Evolutionary conservation across 1,140 invertebrate species (phyloP).

Genomic region (Planococcus citri): DNA sequence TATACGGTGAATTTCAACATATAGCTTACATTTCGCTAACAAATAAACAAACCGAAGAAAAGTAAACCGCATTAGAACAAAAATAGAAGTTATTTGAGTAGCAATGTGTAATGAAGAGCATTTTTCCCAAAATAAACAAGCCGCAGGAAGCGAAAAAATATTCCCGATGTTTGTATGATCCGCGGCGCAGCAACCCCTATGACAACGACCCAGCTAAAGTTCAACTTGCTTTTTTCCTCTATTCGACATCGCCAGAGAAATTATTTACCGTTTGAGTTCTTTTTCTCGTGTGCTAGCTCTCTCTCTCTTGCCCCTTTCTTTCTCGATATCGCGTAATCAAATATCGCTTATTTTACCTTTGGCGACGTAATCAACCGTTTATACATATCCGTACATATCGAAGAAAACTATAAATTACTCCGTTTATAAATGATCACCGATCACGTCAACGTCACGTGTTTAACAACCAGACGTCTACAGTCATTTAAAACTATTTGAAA

Average conservation of each 20-base stretch:
- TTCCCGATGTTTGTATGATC: neutral
- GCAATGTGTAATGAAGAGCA: neutral
- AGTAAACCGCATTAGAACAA: slow-evolving; percentile 2
- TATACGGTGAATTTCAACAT: neutral
- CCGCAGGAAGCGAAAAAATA: neutral
- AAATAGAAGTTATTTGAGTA: neutral
- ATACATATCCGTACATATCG: neutral
- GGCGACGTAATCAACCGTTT: neutral
- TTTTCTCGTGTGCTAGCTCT: no score
- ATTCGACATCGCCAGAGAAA: no score
- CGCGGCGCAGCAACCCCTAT: neutral
- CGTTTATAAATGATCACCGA: neutral
- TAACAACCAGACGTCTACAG: no score
- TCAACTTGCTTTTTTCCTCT: no score
- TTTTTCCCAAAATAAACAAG: neutral
- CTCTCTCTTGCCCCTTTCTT: neutral
- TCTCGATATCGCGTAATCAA: neutral
- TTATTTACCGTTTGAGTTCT: no score
- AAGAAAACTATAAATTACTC: neutral
- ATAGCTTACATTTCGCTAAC: neutral
- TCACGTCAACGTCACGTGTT: neutral
- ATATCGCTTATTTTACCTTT: no score
- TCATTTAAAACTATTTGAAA: no score
- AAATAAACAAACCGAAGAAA: neutral
- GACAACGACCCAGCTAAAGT: no score